phyloP scores from a whole-genome alignment of 2,797 vertebrate genomes.

The Allobates femoralis region DNA sequence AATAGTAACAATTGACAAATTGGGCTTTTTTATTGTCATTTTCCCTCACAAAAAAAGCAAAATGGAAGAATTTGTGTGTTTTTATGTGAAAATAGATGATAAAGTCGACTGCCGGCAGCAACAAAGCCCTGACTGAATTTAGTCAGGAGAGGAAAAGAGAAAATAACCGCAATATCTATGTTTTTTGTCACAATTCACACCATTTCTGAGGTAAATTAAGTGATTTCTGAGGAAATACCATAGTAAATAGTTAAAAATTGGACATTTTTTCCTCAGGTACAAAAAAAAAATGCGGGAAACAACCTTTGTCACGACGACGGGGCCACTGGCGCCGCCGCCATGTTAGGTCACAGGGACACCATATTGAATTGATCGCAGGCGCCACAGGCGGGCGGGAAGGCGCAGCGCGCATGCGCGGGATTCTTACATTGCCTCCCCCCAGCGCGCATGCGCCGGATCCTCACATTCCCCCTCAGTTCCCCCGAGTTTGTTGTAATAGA shows the following conservation, averaged over 20 bases:
- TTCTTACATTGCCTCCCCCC: constrained; percentile 33
- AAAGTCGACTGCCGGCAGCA: no score
- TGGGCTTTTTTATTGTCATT: no score
- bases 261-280: neutral
- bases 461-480: constrained; percentile 37
- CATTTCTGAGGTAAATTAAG: neutral
- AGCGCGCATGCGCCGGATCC: constrained; percentile 62
- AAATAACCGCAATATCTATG: no score
- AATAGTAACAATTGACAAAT: no score
- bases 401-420: constrained; percentile 61
- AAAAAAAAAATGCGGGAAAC: neutral
- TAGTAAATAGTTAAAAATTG: neutral
- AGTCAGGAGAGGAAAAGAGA: no score
- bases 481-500: neutral
- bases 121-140: no score
- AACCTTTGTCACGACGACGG: neutral
- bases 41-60: no score
- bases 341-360: constrained; percentile 49
- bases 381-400: no score
- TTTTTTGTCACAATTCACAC: neutral
- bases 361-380: constrained; percentile 52
- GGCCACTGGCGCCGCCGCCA: constrained; percentile 62
- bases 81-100: no score
- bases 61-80: no score
- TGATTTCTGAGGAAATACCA: neutral